Base-by-base conservation (phyloP, 2,797 vertebrate species). In the Gouania willdenowi region DNA sequence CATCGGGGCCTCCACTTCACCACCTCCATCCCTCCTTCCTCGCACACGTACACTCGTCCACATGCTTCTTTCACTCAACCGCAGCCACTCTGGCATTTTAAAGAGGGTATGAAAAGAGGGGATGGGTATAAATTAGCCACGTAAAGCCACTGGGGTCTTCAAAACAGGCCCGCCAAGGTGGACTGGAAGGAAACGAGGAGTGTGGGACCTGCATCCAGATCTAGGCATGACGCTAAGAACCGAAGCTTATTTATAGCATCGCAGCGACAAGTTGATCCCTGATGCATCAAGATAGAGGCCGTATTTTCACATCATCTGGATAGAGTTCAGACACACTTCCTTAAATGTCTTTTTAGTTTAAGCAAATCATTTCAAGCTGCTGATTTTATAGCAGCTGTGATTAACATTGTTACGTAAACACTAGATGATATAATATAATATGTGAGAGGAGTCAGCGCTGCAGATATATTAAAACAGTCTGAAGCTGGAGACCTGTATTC, bases 161-260 rank as follows among this genome's bases (percentile, higher is more conserved):
- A 34, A 41, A 65, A 59, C 53, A 5, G 42, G 51, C 26, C 43
- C 14, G 10, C 51, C 63, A 66, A 44, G 70, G 53, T 62, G 57
- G 69, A 60, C 51, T 51, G 10, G 43, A 42, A 53, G 60, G 62
- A 57, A 63, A 65, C 40, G 2, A 44, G 48, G 69, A 71, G 61
- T 47, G 45, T 72, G 66, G 56, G 76, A 81, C 66, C 45, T 2
- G 12, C 26, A 39, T 61, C 42, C 17, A 39, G 47, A 62, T 46
- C 44, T 28, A 55, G 52, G 40, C 35, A 27, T n/a, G 59, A 56
- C 45, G 1, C 29, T 29, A 45, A 66, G 53, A 38, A 32, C 39
- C n/a, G 9, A 2, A 9, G 55, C 19, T 83, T 77, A 79, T 85
- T 82, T 82, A 85, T 76, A 67, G 62, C 57, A 5, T 32, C 57